Conservation (phyloP, 2,888 invertebrate species). For the Athrips mouffetella region DNA sequence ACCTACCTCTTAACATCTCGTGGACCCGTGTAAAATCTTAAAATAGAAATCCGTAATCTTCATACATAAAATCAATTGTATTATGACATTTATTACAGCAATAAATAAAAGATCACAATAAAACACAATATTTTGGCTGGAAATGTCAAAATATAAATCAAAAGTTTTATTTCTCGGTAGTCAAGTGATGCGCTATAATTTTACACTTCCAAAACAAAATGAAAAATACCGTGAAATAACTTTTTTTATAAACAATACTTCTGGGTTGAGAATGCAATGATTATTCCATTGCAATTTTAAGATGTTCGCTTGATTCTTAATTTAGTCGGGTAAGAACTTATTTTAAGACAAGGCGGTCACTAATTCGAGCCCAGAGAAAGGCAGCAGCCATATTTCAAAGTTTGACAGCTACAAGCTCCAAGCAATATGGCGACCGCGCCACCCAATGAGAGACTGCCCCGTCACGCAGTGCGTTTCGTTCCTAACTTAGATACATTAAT, state of each 20-base stretch:
- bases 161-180: constrained; percentile 48
- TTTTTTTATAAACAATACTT: too few species aligned
- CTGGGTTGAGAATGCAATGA: too few species aligned
- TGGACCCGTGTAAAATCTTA: constrained; percentile 2
- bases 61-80: constrained; percentile 23
- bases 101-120: constrained; percentile 61
- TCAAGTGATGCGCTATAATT: constrained; percentile 50
- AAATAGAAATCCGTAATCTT: constrained; percentile 12
- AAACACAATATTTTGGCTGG: constrained; percentile 65
- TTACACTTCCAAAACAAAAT: constrained; percentile 64
- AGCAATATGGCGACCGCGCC: constrained; percentile 76
- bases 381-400: constrained; percentile 70
- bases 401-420: constrained; percentile 76
- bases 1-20: background rate
- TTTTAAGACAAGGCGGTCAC: constrained; percentile 69
- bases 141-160: constrained; percentile 70
- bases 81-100: constrained; percentile 56
- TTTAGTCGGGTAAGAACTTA: constrained; percentile 57
- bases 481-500: constrained; percentile 70
- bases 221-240: too few species aligned
- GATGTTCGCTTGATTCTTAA: constrained; percentile 45
- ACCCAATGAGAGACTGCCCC: constrained; percentile 74
- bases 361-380: constrained; percentile 59
- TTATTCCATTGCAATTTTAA: constrained; percentile 42
- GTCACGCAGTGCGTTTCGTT: constrained; percentile 67